A percentile compares a stretch with the other conserved stretches of the same genome.
Evolutionary conservation across 2,888 invertebrate genomes (phyloP).

Genomic region (Eledone cirrhosa): DNA sequence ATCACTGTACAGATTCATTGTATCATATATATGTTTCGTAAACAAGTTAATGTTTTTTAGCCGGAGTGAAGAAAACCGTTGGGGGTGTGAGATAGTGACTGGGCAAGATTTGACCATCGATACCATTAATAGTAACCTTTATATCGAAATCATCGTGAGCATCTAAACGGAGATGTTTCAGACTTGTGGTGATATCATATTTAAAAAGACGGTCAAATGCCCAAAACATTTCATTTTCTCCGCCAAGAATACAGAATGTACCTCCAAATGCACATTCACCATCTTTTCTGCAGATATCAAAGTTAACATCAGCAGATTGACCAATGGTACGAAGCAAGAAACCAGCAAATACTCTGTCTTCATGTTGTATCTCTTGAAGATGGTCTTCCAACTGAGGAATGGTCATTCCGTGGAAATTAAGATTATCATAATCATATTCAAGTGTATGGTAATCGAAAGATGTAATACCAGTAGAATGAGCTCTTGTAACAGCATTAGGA

Average conservation of each 20-base stretch:
- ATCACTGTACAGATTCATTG: background rate
- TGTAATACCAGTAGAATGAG: constrained; percentile 34
- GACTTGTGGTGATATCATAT: constrained; percentile 33
- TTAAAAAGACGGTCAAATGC: constrained; percentile 34
- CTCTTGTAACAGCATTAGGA: constrained; percentile 29
- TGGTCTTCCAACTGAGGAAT: constrained; percentile 26
- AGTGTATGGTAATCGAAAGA: constrained; percentile 36
- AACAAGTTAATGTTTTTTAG: constrained; percentile 26
- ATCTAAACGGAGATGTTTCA: constrained; percentile 6
- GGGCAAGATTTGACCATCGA: constrained; percentile 11
- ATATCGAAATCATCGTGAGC: constrained; percentile 29
- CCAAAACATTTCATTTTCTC: constrained; percentile 34
- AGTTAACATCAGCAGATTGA: constrained; percentile 33
- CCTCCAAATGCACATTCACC: constrained; percentile 28
- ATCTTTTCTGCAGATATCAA: constrained; percentile 25
- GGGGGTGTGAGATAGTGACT: constrained; percentile 3
- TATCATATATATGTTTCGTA: background rate
- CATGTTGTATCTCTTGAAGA: constrained; percentile 23
- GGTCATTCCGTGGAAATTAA: constrained; percentile 29
- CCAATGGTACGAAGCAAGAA: constrained; percentile 28
- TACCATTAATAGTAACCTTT: background rate
- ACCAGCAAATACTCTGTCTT: constrained; percentile 32
- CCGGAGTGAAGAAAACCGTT: constrained; percentile 16
- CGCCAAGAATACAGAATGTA: constrained; percentile 32
- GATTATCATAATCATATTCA: constrained; percentile 33